Base-by-base conservation (phyloP, 2,113 vertebrate species). In the Mesocricetus auratus region DNA sequence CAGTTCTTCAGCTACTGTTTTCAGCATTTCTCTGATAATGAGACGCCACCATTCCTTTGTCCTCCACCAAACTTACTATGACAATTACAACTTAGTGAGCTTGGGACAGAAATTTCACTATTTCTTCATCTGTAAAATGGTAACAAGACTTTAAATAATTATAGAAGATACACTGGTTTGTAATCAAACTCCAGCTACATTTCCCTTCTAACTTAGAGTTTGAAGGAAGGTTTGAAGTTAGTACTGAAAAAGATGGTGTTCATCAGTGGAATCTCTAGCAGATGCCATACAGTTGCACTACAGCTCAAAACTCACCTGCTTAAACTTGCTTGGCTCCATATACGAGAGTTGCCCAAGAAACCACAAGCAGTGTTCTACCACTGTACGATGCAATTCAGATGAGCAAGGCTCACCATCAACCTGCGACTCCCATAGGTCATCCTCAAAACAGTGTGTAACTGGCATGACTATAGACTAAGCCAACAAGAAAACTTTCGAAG, bases 321-420 rank as follows among this genome's bases (percentile, higher is more conserved):
- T 95, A 71, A 56, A 24, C 2, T 13, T 53, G 45, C 26, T 36
- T 93, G 89, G 33, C 75, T 56, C 77, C 91, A 89, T 64, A 47
- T 66, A 24, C 0, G 22, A 69, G 53, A 88, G 78, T 36, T 62
- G 9, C 2, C 36, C 11, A 68, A 86, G 60, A 45, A 73, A 42
- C 36, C 45, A n/a, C 8, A 1, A 3, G 45, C 12, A 81, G 45
- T 33, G 42, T 45, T 58, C 86, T 47, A 60, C 42, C 26, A 4
- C 92, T 96, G 92, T n/a, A 71, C 69, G 10, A 94, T 93, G 79
- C 60, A 21, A 60, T 68, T 94, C 86, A 95, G 73, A 53, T 71
- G 56, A 0, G 33, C 77, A 74, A 92, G 92, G 0, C 47, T 96
- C 79, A 56, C 26, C 78, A 26, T 95, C 94, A 79, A 94, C 7